phyloP scores from a whole-genome alignment of 2,888 invertebrate genomes.

The Cataglyphis albicans region DNA sequence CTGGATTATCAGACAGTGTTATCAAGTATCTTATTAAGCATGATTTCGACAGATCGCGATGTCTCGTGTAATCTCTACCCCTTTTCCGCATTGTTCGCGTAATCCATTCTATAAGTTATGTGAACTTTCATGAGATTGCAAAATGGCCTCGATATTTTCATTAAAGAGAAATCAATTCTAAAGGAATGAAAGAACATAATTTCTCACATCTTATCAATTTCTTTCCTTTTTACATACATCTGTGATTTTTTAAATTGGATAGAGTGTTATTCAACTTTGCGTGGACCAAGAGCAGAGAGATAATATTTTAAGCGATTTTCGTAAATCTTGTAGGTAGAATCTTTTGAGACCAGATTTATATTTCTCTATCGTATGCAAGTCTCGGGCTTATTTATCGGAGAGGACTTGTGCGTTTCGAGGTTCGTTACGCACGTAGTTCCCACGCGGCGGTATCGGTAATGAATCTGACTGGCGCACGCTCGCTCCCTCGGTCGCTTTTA shows the following conservation, averaged over 20 bases:
- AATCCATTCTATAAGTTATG: not conserved
- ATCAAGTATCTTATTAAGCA: slow-evolving; percentile 71
- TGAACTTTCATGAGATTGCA: not conserved
- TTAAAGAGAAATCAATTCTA: not conserved
- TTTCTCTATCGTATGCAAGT: slow-evolving; percentile 6
- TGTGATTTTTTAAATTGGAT: not conserved
- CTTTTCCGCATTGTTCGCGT: slow-evolving; percentile 16
- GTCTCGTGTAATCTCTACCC: slow-evolving; percentile 45
- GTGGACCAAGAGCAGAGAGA: not conserved
- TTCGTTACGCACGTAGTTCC: slow-evolving; percentile 49
- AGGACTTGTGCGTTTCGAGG: slow-evolving; percentile 8
- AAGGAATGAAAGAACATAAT: not conserved
- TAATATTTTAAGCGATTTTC: not conserved
- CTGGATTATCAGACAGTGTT: slow-evolving; percentile 65
- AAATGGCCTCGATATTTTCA: not conserved
- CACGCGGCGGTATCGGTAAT: slow-evolving; percentile 48
- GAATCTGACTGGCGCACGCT: slow-evolving; percentile 38
- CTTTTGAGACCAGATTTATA: slow-evolving; percentile 10
- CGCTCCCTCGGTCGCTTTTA: slow-evolving; percentile 32
- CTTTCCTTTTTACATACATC: not conserved
- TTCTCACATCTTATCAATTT: not conserved
- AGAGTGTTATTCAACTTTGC: not conserved
- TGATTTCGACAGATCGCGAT: slow-evolving; percentile 53
- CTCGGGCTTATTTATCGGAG: slow-evolving; percentile 33
- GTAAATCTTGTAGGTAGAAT: not conserved